Evolutionary conservation across 1,140 invertebrate genomes (phyloP).

Genomic region (Drosophila kikkawai): DNA sequence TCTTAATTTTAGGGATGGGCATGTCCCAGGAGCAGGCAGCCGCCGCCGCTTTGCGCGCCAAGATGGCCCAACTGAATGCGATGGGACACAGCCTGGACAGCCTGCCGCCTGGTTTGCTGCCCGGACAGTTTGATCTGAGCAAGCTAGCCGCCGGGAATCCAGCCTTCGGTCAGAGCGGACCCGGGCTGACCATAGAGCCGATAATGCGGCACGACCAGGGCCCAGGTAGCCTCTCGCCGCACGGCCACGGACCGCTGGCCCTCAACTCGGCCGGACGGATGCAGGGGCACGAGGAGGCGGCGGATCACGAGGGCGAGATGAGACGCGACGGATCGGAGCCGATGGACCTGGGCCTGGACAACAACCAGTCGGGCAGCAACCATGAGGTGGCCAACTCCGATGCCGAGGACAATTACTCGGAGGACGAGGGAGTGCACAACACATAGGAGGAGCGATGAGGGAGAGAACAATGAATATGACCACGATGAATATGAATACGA

Average conservation of each 20-base stretch:
- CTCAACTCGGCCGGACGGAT: constrained; percentile 56
- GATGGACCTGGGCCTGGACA: constrained; percentile 78
- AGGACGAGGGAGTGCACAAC: constrained; percentile 83
- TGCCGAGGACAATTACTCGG: constrained; percentile 82
- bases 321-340: constrained; percentile 74
- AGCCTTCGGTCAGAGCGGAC: constrained; percentile 47
- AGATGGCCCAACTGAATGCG: constrained; percentile 90
- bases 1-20: constrained; percentile 80
- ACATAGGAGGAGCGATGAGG: constrained; percentile 58
- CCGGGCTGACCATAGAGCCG: constrained; percentile 71
- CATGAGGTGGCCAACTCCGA: constrained; percentile 72
- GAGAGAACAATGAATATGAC: constrained; percentile 4
- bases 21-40: constrained; percentile 86
- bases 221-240: constrained; percentile 54
- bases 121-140: constrained; percentile 78
- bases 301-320: constrained; percentile 61
- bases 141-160: constrained; percentile 63
- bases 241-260: constrained; percentile 50
- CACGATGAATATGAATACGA: constrained; percentile 6
- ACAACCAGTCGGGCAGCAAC: constrained; percentile 79
- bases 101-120: constrained; percentile 71
- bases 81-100: constrained; percentile 88
- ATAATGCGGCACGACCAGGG: constrained; percentile 70
- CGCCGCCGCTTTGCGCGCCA: constrained; percentile 88
- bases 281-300: constrained; percentile 41